Conservation (phyloP, 2,113 vertebrate genomes). For the Pseudolaguvia tuberculata region DNA sequence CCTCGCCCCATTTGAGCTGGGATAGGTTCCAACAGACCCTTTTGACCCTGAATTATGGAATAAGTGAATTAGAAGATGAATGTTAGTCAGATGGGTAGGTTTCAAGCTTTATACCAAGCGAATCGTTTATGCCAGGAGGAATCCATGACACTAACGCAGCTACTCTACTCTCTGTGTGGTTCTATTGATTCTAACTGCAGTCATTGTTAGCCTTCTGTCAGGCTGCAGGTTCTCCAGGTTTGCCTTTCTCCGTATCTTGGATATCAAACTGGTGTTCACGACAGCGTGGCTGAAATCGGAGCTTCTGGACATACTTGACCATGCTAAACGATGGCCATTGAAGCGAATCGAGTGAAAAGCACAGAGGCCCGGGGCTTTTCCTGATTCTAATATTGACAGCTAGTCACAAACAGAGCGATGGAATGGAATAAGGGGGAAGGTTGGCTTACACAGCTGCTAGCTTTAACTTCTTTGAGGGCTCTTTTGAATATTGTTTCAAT, state of each 20-base stretch:
- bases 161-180: conserved; percentile 4
- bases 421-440: neutral
- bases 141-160: neutral
- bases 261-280: conserved; percentile 19
- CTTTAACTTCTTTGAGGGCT: neutral
- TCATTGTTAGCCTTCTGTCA: conserved; percentile 19
- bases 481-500: neutral
- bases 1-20: too few species aligned
- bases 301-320: conserved; percentile 14
- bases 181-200: conserved; percentile 6
- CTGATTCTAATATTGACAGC: neutral
- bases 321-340: conserved; percentile 4
- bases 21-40: too few species aligned
- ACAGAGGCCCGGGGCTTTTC: conserved; percentile 27
- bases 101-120: conserved; percentile 7
- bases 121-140: neutral
- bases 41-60: too few species aligned
- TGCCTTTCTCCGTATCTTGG: conserved; percentile 23
- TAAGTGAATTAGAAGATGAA: too few species aligned
- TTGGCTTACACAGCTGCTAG: conserved; percentile 12
- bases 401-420: conserved; percentile 1
- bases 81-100: neutral
- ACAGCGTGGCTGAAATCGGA: conserved; percentile 27
- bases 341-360: conserved; percentile 1
- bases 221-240: conserved; percentile 10